Evolutionary conservation across 2,797 vertebrate species (phyloP).

Genomic region (Tokudaia tokunoshimensis): DNA sequence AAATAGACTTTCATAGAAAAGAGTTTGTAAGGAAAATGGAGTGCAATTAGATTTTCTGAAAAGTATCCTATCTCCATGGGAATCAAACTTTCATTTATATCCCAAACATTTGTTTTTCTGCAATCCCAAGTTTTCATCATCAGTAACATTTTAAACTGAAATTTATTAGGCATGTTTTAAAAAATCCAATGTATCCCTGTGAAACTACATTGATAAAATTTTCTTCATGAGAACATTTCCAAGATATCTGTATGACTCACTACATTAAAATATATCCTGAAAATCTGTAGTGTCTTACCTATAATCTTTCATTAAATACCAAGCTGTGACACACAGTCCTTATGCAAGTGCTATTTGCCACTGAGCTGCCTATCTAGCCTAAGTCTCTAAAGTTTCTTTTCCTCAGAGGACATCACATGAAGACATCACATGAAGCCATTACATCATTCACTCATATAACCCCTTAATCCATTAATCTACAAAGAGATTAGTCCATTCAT

Average conservation of each 20-base stretch:
- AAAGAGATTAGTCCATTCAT: slow-evolving; percentile 2
- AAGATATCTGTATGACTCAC: neutral
- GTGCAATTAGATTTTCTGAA: neutral
- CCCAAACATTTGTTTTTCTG: neutral
- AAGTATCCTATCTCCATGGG: neutral
- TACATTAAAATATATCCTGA: neutral
- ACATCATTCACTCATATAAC: neutral
- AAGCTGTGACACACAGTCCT: neutral
- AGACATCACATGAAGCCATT: neutral
- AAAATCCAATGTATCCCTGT: neutral
- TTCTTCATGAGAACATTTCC: neutral
- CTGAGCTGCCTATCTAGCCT: neutral
- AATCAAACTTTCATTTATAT: neutral
- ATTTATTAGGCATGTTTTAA: neutral
- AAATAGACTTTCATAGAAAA: neutral
- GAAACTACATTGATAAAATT: neutral
- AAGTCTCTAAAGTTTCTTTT: neutral
- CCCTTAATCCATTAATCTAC: neutral
- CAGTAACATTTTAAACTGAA: neutral
- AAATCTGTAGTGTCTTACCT: neutral
- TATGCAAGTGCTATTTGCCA: neutral
- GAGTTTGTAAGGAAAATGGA: neutral
- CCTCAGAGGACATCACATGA: neutral
- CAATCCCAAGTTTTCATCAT: neutral
- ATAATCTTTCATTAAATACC: neutral